Evolutionary conservation across 2,888 invertebrate species (phyloP).

Genomic region (Uropetala carovei): DNA sequence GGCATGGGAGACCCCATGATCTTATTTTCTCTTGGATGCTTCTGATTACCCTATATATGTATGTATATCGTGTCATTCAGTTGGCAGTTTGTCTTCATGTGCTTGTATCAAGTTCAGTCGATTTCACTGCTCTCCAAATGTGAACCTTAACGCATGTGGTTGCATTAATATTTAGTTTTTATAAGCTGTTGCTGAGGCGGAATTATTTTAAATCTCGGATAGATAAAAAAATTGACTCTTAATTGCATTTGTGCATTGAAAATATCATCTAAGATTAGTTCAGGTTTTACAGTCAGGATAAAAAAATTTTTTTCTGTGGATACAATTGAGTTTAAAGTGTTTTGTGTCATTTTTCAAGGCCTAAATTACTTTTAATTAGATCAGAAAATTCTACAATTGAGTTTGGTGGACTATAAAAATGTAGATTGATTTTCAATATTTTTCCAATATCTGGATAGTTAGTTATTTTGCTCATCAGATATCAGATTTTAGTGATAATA

Average conservation of each 20-base stretch:
- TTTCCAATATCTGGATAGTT: neutral
- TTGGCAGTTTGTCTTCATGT: constrained; percentile 56
- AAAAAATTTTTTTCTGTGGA: neutral
- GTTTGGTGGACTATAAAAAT: neutral
- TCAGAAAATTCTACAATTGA: neutral
- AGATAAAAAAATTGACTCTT: too few species aligned
- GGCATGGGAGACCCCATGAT: too few species aligned
- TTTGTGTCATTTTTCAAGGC: neutral
- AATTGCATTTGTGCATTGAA: too few species aligned
- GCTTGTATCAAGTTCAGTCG: constrained; percentile 62
- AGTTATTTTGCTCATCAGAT: neutral
- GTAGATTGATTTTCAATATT: neutral
- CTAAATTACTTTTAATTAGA: neutral
- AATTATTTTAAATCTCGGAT: neutral
- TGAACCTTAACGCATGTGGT: neutral
- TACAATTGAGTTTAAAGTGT: neutral
- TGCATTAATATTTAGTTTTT: neutral
- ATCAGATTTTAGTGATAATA: neutral
- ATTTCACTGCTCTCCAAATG: constrained; percentile 45
- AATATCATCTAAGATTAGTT: too few species aligned
- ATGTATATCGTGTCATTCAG: neutral
- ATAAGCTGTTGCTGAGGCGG: neutral
- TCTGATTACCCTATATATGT: constrained; percentile 1
- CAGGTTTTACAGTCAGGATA: too few species aligned
- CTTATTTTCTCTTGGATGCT: neutral